Evolutionary conservation across 2,888 invertebrate genomes (phyloP), one percentile per base, ranked within the genome.

Genomic region (Timandra comae): DNA sequence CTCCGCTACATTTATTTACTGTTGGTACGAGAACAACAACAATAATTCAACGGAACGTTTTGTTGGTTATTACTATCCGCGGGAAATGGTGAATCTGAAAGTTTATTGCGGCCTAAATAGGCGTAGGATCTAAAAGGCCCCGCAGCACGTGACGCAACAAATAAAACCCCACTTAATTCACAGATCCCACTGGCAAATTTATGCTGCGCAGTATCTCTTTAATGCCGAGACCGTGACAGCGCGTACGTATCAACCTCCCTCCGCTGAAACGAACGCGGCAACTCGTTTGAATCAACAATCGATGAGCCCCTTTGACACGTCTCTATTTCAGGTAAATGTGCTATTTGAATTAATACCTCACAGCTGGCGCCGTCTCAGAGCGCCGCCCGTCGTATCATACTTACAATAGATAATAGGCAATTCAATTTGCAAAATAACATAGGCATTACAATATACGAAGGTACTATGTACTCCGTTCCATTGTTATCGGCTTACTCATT

Each of bases 151-250:
- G 78, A 76, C 74, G 72, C 58, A 71, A 79, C 79, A 80, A 82
- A 79, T 77, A 79, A 77, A 80, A 76, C 60, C 74, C 74, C 73
- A 78, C 79, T 82, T 82, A 81, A 78, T 82, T 79, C 73, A 65
- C 66, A 70, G 75, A 78, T 77, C 72, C 67, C 43, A 68, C 64
- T 65, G 61, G 66, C 49, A 79, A 82, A 82, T 82, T 81, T 81
- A 81, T 82, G 74, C 80, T 52, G 69, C 68, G 69, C 72, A 67
- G 74, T 74, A 77, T 77, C 78, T 73, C 72, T 74, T 69, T 81
- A 82, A 82, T 82, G 70, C 80, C 59, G 46, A 46, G 60, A 53
- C 67, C 82, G 82, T 81, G 82, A 74, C 82, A 61, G 49, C 70
- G 82, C 81, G 77, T 82, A 77, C 73, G 62, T 72, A 77, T 72